Base-by-base conservation (phyloP, 2,888 invertebrate species). In the Pollenia amentaria region DNA sequence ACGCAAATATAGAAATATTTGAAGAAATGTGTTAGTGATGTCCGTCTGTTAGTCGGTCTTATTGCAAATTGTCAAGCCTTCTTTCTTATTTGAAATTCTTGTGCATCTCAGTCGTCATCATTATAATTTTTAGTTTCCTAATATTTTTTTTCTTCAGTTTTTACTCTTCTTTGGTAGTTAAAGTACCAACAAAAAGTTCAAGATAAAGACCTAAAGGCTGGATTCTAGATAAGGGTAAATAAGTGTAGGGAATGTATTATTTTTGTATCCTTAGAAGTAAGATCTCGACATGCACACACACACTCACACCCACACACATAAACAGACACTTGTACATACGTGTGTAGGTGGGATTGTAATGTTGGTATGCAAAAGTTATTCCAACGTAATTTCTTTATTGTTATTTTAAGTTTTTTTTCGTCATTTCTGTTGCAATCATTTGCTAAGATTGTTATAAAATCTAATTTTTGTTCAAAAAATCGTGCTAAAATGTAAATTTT, bases 401-500 rank as follows among this genome's bases (percentile, higher is more conserved):
- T 82, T 75, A 76, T 57, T 78, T 78, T 65, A 65, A 53, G 53
- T 18, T 78, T 48, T 16, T 67, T 77, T 55, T 76, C 29, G 29
- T 53, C 16, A 4, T 76, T 40, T n/a, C 14, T 18, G 10, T 55
- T 51, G 18, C n/a, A 14, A n/a, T 42, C 57, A 76, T 82, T 82
- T 82, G 21, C 38, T 53, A 76, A 70, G 76, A 62, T 82, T 76
- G 75, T 82, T 82, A 70, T 53, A 21, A 76, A 82, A 76, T 69
- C 62, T 76, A 76, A 69, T 82, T 77, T 83, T 77, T 83, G 76
- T 70, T 77, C 76, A 29, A 70, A 83, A 69, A 83, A 77, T 77
- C 83, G 83, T 83, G 83, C 70, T 83, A 46, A 83, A 83, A 83
- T 77, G 83, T 83, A 76, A 69, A 83, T 83, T 83, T 77, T 44